Evolutionary conservation across 2,888 invertebrate species (phyloP), one percentile per base, ranked within the genome.

Genomic region (Auanema freiburgensis): DNA sequence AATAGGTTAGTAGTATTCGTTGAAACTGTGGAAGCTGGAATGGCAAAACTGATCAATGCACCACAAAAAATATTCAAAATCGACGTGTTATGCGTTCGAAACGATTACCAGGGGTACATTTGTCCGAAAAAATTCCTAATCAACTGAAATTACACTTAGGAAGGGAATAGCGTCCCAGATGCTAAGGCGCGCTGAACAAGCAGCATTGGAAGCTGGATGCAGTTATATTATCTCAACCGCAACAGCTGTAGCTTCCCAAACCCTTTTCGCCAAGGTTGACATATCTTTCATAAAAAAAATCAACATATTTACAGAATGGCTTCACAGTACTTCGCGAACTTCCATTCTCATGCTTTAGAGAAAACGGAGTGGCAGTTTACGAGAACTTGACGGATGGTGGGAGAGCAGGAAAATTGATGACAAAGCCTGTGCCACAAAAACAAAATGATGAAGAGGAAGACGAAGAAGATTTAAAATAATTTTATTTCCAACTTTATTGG

Each of bases 271-370:
- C 40, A 69, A 73, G 56, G 69, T 46, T 46, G 46, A 46, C 10
- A 46, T 18, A 46, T 46, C 21, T 16, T 46, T 46, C 46, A 10
- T 18, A 46, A 46, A n/a, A 52, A 10, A 21, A 14, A 52, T n/a
- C n/a, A n/a, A n/a, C n/a, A n/a, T n/a, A n/a, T 24, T 3, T 67
- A 41, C 52, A 72, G 69, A 18, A 52, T 11, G 74, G 74, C 1
- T 65, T 74, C 6, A 11, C 57, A 49, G 63, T 64, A 6, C 57
- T 74, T 14, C 68, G 65, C 11, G 74, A 74, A 43, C 49, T 74
- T 46, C 74, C 74, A 6, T 74, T 74, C 43, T 68, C 65, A 3
- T 74, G 74, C 43, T 74, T 71, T 56, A 66, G 74, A n/a, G 63
- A 61, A 57, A n/a, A 67, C 14, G 67, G 65, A 0, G 59, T 62